Base-by-base conservation (phyloP, 2,113 vertebrate genomes). In the Planiliza haematocheilus region DNA sequence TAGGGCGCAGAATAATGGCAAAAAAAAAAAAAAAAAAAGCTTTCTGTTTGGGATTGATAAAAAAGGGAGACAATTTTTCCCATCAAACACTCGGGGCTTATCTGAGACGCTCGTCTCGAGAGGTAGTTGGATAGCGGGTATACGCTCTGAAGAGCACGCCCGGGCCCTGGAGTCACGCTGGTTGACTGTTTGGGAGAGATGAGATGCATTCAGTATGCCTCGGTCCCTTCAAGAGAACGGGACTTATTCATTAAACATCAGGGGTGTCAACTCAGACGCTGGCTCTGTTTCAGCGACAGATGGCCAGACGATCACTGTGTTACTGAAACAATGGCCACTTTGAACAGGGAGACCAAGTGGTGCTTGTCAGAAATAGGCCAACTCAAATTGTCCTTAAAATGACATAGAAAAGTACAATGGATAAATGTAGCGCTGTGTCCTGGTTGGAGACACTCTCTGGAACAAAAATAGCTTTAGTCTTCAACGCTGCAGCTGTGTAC, bases 1-100 rank as follows among this genome's bases (percentile, higher is more conserved):
- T 17, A 17, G 70, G 58, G 70, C 60, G 13, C 68, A 82, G 85
- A 91, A 84, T 88, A 91, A 88, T 79, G 59, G 70, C 70, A 74
- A 68, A 72, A 59, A n/a, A n/a, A n/a, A n/a, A n/a, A n/a, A n/a
- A n/a, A n/a, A n/a, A n/a, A n/a, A 84, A 75, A 74, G 36, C 81
- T 65, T 59, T 69, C 80, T 91, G 90, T 88, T 85, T 83, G 82
- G 85, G 79, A 88, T 86, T 89, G 91, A 93, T 92, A 91, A 91
- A 91, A 70, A 59, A 58, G 38, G 50, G 77, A 80, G 81, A 79
- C 59, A 8, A 9, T 42, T 78, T 83, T 80, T 62, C 66, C 81
- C 86, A 85, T 88, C 88, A 90, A 84, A 81, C 60, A 83, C 78
- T 83, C n/a, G 0, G 46, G 55, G 62, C 83, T 91, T 92, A 93